Evolutionary conservation across 2,888 invertebrate species (phyloP).

Genomic region (Isoperla grammatica): DNA sequence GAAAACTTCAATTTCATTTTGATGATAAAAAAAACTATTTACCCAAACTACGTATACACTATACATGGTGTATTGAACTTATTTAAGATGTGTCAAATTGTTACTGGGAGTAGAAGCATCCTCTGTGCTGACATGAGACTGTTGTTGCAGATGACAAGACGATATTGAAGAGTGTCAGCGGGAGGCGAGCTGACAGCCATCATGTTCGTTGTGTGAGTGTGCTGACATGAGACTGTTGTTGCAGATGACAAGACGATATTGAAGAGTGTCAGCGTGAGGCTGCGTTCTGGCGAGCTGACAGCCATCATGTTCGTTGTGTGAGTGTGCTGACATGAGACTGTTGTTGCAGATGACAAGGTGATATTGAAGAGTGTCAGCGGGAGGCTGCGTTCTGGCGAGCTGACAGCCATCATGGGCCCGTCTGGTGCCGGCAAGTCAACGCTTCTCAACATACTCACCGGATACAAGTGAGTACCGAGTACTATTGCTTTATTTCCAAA

Average conservation of each 20-base stretch:
- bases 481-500: no score
- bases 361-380: slow-evolving; percentile 2
- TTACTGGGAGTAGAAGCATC: no score
- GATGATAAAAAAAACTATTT: no score
- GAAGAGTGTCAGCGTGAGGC: background rate
- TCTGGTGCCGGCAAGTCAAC: slow-evolving; percentile 94
- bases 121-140: slow-evolving; percentile 17
- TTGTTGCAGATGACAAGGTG: background rate
- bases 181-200: slow-evolving; percentile 91
- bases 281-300: background rate
- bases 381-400: background rate
- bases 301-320: slow-evolving; percentile 57
- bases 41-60: no score
- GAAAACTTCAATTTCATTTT: no score
- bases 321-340: slow-evolving; percentile 24
- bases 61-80: no score
- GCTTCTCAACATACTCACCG: slow-evolving; percentile 88
- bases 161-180: slow-evolving; percentile 86
- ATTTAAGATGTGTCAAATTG: no score
- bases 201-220: no score
- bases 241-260: background rate
- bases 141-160: slow-evolving; percentile 72
- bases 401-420: slow-evolving; percentile 68
- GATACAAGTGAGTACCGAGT: slow-evolving; percentile 79
- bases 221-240: slow-evolving; percentile 25